Evolutionary conservation across 2,797 vertebrate genomes (phyloP).

Genomic region (Carapus acus): DNA sequence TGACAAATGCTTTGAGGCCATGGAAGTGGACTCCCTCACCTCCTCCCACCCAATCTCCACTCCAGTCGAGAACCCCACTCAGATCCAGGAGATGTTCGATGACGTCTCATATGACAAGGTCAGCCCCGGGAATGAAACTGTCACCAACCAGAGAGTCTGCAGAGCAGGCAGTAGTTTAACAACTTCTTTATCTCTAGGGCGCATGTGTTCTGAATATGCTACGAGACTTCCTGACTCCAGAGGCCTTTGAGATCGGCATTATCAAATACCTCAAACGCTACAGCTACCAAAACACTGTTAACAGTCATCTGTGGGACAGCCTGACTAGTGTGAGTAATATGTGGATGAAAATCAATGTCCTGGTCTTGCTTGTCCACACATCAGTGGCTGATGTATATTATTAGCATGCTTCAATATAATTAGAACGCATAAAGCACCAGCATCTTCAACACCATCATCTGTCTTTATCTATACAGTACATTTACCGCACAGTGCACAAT

Average conservation of each 20-base stretch:
- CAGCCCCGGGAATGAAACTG: constrained; percentile 1
- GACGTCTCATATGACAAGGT: constrained; percentile 92
- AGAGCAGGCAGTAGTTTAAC: not conserved
- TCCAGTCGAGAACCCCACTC: constrained; percentile 80
- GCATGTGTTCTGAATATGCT: constrained; percentile 91
- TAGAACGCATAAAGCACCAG: too few relatives aligned
- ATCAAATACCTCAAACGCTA: constrained; percentile 80
- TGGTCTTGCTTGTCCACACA: too few relatives aligned
- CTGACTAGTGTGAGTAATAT: constrained; percentile 75
- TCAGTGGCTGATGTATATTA: too few relatives aligned
- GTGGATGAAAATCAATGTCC: not conserved
- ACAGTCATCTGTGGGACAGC: constrained; percentile 85
- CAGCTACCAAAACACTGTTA: constrained; percentile 87
- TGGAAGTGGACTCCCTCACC: constrained; percentile 85
- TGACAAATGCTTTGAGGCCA: constrained; percentile 81
- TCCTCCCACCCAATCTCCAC: constrained; percentile 88
- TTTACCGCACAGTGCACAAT: too few relatives aligned
- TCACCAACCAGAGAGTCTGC: not conserved
- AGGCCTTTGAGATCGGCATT: constrained; percentile 82
- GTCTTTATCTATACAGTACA: too few relatives aligned
- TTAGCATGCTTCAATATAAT: too few relatives aligned
- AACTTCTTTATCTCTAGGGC: constrained; percentile 73
- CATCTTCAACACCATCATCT: too few relatives aligned
- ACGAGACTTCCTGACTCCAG: constrained; percentile 79
- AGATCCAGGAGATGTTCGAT: constrained; percentile 93